Conservation (phyloP, 2,797 vertebrate genomes). For the Danio choprae region DNA sequence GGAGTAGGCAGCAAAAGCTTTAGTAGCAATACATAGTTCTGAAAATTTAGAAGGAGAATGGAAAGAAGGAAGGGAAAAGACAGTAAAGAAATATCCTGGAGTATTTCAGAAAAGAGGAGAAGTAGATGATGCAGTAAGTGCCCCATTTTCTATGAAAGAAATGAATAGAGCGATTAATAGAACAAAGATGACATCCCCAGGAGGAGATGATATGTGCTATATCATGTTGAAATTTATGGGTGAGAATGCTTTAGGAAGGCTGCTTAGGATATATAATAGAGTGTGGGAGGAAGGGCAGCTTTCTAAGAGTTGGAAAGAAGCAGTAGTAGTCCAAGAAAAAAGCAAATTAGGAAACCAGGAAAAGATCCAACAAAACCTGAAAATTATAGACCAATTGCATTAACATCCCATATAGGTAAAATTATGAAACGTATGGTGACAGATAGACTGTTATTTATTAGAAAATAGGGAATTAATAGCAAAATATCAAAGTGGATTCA, state of each 20-base stretch:
- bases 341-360: too few relatives aligned
- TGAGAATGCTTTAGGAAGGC: background rate
- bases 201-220: too few relatives aligned
- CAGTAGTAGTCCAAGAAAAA: conserved; percentile 12
- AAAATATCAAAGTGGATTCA: background rate
- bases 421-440: background rate
- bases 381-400: too few relatives aligned
- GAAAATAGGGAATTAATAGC: background rate
- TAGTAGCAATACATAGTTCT: conserved; percentile 2
- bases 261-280: background rate
- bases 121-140: background rate
- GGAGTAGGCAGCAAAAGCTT: background rate
- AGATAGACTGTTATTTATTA: conserved; percentile 5
- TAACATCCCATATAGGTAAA: too few relatives aligned
- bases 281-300: background rate
- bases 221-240: too few relatives aligned
- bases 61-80: background rate
- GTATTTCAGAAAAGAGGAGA: background rate
- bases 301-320: conserved; percentile 1
- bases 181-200: background rate
- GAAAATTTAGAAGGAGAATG: background rate
- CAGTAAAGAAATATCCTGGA: background rate
- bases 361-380: too few relatives aligned
- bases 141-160: conserved; percentile 16
- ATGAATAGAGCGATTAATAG: background rate